Percentiles rank a stretch among this genome's conserved stretches.
Evolutionary conservation across 2,113 vertebrate species (phyloP).

Genomic region (Willisornis vidua): DNA sequence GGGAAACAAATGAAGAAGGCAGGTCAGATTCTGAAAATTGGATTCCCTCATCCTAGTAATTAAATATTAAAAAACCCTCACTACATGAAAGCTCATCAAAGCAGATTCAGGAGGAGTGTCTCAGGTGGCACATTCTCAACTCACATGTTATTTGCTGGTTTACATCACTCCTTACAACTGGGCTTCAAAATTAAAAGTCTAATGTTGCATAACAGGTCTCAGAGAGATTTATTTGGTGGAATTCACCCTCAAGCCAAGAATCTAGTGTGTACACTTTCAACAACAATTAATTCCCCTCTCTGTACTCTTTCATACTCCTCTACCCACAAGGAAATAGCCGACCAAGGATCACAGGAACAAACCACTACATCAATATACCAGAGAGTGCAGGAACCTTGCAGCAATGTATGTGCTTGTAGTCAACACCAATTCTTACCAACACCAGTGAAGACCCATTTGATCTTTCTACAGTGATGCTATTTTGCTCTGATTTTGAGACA

Average conservation of each 20-base stretch:
- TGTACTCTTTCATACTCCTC: not conserved
- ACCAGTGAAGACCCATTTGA: not conserved
- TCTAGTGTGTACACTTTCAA: not conserved
- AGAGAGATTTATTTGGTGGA: not conserved
- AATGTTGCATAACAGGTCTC: not conserved
- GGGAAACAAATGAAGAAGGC: not conserved
- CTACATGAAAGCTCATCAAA: not conserved
- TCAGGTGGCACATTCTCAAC: not conserved
- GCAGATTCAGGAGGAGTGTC: not conserved
- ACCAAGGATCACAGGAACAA: not conserved
- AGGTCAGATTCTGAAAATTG: not conserved
- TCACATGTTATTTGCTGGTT: not conserved
- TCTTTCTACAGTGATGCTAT: not conserved
- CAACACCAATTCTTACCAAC: not conserved
- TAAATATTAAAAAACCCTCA: not conserved
- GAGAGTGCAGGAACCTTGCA: rapidly evolving
- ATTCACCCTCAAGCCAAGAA: not conserved
- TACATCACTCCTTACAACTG: not conserved
- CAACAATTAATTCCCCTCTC: not conserved
- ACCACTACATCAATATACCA: not conserved
- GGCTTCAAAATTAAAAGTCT: not conserved
- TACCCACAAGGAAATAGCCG: not conserved
- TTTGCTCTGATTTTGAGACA: not conserved
- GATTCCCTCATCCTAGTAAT: not conserved
- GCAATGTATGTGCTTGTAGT: not conserved